These are phyloP conservation scores for Merops nubicus DNA, from an alignment of 2,113 vertebrate genomes.

Conservation along the genomic window DNA sequence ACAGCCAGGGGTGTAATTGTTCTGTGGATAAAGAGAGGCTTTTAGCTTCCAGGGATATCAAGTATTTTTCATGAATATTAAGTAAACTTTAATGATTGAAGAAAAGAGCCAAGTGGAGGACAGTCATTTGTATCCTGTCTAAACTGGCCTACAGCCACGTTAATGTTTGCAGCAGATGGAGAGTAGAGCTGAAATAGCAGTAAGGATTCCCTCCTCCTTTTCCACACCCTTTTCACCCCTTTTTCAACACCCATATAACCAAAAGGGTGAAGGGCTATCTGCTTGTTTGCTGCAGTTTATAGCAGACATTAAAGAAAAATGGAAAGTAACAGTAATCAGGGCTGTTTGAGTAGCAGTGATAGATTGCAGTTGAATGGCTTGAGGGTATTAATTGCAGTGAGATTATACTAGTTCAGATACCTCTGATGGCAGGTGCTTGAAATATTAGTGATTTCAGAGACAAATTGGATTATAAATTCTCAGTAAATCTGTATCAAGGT, in stretches of 20 bases:
- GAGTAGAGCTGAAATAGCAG: neutral
- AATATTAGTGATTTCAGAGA: constrained; percentile 48
- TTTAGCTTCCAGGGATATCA: neutral
- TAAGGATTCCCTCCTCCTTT: neutral
- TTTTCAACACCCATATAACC: neutral
- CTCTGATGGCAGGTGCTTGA: constrained; percentile 20
- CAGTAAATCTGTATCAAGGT: neutral
- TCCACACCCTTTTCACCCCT: neutral
- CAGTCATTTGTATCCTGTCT: constrained; percentile 3
- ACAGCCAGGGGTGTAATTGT: constrained; percentile 22
- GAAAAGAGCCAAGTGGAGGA: neutral
- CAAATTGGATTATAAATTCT: constrained; percentile 45
- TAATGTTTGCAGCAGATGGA: neutral
- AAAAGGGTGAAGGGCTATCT: neutral
- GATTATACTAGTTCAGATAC: constrained; percentile 1
- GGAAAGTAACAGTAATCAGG: neutral
- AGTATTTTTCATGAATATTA: constrained; percentile 50
- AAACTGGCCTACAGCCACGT: neutral
- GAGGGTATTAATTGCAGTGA: constrained; percentile 26
- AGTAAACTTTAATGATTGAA: constrained; percentile 49
- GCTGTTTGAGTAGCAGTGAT: neutral
- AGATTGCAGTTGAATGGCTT: constrained; percentile 28
- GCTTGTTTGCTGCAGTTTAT: neutral
- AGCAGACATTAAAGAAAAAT: neutral
- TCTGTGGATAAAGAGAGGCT: constrained; percentile 23